phyloP scores from a whole-genome alignment of 2,888 invertebrate species.

The Biston stratarius region DNA sequence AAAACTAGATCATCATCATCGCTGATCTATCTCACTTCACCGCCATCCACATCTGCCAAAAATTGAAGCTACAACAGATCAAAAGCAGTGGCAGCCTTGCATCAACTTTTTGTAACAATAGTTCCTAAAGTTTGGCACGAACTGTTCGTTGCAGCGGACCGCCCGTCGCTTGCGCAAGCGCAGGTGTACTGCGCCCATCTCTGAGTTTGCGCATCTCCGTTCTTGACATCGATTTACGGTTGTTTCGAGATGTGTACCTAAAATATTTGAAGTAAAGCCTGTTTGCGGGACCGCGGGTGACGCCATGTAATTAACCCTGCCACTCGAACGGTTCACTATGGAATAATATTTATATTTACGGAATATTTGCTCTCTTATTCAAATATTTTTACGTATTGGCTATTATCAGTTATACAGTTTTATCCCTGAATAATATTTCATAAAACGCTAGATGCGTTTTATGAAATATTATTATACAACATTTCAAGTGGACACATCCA shows the following conservation, averaged over 20 bases:
- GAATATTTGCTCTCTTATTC: neutral
- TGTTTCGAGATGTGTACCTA: constrained; percentile 24
- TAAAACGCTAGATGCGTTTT: no score
- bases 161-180: constrained; percentile 20
- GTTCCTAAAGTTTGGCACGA: neutral
- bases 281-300: constrained; percentile 6
- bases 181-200: constrained; percentile 25
- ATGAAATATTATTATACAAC: no score
- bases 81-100: no score
- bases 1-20: no score
- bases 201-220: constrained; percentile 25
- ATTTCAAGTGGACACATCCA: no score
- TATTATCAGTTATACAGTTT: no score
- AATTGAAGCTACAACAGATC: no score
- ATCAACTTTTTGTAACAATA: no score
- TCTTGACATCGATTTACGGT: constrained; percentile 33
- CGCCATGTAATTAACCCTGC: neutral
- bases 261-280: constrained; percentile 13
- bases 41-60: no score
- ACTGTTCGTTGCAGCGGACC: neutral
- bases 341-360: constrained; percentile 1
- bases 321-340: neutral
- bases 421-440: no score
- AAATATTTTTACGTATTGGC: neutral
- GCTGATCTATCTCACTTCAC: no score